Evolutionary conservation across 2,888 invertebrate genomes (phyloP).

Genomic region (Seira musarum): DNA sequence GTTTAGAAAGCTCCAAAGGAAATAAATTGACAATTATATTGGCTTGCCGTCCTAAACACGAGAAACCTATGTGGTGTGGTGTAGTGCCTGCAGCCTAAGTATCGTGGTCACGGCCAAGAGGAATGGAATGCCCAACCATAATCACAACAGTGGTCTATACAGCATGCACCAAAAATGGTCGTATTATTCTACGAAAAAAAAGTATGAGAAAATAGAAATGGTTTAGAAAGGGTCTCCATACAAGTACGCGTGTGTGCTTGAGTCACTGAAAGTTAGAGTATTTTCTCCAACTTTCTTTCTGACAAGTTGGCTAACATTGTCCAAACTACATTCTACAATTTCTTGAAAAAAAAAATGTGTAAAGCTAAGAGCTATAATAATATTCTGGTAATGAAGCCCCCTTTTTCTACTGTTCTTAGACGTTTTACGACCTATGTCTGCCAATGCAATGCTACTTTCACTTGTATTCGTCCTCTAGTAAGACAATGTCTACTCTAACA

Average conservation of each 20-base stretch:
- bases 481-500: not conserved
- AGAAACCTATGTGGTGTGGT: not conserved
- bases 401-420: not conserved
- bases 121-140: not conserved
- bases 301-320: not conserved
- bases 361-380: not conserved
- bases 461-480: not conserved
- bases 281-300: not conserved
- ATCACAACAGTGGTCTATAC: not conserved
- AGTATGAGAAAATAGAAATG: not conserved
- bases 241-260: not conserved
- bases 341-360: not conserved
- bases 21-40: slow-evolving; percentile 57
- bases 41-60: not conserved
- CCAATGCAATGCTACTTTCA: not conserved
- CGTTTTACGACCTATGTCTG: not conserved
- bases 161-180: not conserved
- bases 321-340: not conserved
- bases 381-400: not conserved
- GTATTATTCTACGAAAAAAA: not conserved
- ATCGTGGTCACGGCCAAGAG: not conserved
- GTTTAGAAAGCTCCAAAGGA: slow-evolving; percentile 40
- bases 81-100: not conserved
- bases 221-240: no score
- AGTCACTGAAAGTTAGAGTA: not conserved